Percentiles rank a stretch among this genome's conserved stretches.
Evolutionary conservation across 2,113 vertebrate species (phyloP).

Genomic region (Rhodinocichla rosea): DNA sequence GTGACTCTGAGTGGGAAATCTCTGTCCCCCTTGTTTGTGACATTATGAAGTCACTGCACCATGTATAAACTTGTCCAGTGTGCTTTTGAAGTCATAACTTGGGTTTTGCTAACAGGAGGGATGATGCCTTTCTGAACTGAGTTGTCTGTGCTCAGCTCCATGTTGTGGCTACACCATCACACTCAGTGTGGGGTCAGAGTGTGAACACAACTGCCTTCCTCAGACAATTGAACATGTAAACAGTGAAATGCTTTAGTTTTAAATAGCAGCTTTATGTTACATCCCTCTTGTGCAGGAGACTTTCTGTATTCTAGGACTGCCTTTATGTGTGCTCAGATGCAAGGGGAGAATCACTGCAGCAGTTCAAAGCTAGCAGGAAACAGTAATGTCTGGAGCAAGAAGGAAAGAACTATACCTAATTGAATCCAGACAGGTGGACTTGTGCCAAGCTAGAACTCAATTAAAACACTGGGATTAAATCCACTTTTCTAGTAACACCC

Average conservation of each 20-base stretch:
- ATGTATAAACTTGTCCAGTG: background rate
- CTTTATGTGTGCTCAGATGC: background rate
- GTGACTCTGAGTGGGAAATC: background rate
- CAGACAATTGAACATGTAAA: background rate
- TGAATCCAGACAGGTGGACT: slow-evolving; percentile 21
- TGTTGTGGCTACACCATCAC: background rate
- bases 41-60: background rate
- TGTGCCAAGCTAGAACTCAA: slow-evolving; percentile 47
- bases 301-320: background rate
- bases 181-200: background rate
- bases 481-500: slow-evolving; percentile 27
- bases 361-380: background rate
- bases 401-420: background rate
- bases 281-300: background rate
- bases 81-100: background rate
- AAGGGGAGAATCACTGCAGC: background rate
- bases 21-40: background rate
- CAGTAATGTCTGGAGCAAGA: background rate
- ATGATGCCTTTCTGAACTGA: background rate
- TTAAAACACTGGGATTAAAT: slow-evolving; percentile 56
- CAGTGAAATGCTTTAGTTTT: background rate
- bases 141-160: background rate
- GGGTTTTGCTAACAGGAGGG: background rate
- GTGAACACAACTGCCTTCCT: background rate
- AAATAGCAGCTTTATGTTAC: background rate